Evolutionary conservation across 2,797 vertebrate genomes (phyloP).

Genomic region (Phoebastria nigripes): DNA sequence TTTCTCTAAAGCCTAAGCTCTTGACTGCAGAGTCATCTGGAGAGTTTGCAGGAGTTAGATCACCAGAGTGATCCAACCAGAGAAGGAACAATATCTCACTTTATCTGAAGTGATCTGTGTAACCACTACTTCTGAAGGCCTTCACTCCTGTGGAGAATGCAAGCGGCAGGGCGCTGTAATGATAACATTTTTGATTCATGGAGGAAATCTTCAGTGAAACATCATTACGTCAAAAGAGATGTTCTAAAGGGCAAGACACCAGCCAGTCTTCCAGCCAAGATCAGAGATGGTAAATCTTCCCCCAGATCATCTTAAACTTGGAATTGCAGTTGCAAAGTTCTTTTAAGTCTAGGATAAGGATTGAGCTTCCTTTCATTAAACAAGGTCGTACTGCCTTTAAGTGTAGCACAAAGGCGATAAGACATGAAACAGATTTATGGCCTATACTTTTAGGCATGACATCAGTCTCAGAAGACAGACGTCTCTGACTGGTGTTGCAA

Average conservation of each 20-base stretch:
- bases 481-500: neutral
- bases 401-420: neutral
- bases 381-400: conserved; percentile 16
- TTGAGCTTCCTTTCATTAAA: conserved; percentile 37
- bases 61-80: neutral
- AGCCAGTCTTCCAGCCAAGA: conserved; percentile 48
- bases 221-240: neutral
- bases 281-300: conserved; percentile 27
- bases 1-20: neutral
- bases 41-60: neutral
- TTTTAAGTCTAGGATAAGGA: conserved; percentile 24
- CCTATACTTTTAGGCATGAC: conserved; percentile 5
- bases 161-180: neutral
- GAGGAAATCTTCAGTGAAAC: neutral
- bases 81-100: neutral
- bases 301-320: conserved; percentile 18
- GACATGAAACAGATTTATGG: conserved; percentile 20
- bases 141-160: neutral
- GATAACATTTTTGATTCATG: neutral
- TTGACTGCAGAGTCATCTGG: neutral
- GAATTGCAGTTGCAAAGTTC: conserved; percentile 8
- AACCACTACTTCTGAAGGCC: neutral
- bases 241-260: conserved; percentile 41
- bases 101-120: neutral
- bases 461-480: conserved; percentile 9